Conservation (phyloP, 2,797 vertebrate genomes). For the Poeciliopsis paucimaculata region DNA sequence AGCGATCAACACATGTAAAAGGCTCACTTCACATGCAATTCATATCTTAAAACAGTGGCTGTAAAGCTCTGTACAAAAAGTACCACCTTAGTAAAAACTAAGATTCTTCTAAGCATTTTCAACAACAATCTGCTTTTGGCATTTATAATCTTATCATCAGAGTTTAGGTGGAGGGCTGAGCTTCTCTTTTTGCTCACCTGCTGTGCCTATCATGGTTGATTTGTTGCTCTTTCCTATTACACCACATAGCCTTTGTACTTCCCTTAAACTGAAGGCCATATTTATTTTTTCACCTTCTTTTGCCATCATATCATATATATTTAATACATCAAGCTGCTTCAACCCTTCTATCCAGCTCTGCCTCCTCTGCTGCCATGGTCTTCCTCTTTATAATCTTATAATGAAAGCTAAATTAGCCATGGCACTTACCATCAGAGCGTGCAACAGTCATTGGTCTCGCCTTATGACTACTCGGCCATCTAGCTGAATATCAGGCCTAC, state of each 20-base stretch:
- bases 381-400: conserved; percentile 55
- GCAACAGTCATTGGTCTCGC: conserved; percentile 59
- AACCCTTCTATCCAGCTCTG: conserved; percentile 10
- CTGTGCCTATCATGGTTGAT: not conserved
- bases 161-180: not conserved
- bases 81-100: no score
- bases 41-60: not conserved
- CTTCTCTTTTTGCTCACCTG: not conserved
- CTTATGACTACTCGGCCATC: conserved; percentile 61
- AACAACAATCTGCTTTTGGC: not conserved
- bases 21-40: not conserved
- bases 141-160: not conserved
- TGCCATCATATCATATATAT: not conserved
- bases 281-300: not conserved
- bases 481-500: conserved; percentile 72
- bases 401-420: conserved; percentile 66
- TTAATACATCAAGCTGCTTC: conserved; percentile 21
- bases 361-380: conserved; percentile 35
- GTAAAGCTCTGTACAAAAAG: no score
- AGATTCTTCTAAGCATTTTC: not conserved
- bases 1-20: no score
- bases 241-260: not conserved
- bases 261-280: not conserved
- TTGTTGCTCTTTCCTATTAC: not conserved
- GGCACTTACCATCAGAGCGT: conserved; percentile 58